A percentile compares a stretch with the other conserved stretches of the same genome.
Conservation (phyloP, 2,797 vertebrate species). For the Megalops cyprinoides region DNA sequence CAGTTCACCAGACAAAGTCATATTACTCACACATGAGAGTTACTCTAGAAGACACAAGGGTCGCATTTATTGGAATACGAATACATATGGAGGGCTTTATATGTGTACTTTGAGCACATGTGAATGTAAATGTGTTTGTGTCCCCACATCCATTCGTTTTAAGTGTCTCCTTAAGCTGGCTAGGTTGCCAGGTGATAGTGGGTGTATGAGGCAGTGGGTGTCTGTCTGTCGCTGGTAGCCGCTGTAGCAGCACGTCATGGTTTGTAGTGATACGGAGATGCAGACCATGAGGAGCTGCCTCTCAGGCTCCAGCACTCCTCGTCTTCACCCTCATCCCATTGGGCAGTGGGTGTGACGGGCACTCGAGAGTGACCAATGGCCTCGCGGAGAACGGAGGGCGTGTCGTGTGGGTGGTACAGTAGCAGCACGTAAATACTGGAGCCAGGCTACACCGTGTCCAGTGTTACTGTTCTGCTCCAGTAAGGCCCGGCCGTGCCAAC, state of each 20-base stretch:
- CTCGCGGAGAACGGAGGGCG: neutral
- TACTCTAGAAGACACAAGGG: no score
- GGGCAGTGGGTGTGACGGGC: neutral
- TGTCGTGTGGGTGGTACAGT: slow-evolving; percentile 62
- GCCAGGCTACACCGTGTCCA: slow-evolving; percentile 70
- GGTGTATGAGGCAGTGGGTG: neutral
- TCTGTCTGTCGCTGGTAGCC: slow-evolving; percentile 18
- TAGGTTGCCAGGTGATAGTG: neutral
- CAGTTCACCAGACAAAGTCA: no score
- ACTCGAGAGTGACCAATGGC: neutral
- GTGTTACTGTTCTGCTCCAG: slow-evolving; percentile 83
- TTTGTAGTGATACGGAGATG: slow-evolving; percentile 79
- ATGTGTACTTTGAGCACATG: no score
- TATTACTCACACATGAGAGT: no score
- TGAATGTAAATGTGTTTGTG: neutral
- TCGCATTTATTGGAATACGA: no score
- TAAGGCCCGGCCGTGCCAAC: slow-evolving; percentile 60
- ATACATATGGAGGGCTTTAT: no score
- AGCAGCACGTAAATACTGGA: slow-evolving; percentile 85
- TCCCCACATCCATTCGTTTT: neutral
- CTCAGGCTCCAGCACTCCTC: slow-evolving; percentile 29
- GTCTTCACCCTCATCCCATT: neutral
- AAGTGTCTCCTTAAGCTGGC: neutral
- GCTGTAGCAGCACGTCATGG: slow-evolving; percentile 80
- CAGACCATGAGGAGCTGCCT: slow-evolving; percentile 79